phyloP scores from a whole-genome alignment of 2,113 vertebrate species.

The Gymnarchus niloticus region DNA sequence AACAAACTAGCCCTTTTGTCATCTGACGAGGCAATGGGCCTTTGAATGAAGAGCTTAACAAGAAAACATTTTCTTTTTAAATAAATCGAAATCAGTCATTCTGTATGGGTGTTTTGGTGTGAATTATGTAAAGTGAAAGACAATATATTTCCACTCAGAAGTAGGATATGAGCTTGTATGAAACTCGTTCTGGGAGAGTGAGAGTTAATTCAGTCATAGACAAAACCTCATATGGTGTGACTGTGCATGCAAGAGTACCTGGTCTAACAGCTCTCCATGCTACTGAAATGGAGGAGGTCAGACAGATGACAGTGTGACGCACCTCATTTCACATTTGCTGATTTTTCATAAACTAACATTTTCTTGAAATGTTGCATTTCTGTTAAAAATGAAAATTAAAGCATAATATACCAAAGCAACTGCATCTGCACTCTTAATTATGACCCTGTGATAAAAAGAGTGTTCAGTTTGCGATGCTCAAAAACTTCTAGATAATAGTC shows the following conservation, averaged over 20 bases:
- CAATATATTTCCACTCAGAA: background rate
- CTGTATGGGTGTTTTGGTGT: background rate
- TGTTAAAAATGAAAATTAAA: too few species aligned
- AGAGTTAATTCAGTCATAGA: background rate
- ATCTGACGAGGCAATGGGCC: background rate
- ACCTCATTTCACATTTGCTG: too few species aligned
- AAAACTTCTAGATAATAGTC: background rate
- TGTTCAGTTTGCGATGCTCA: too few species aligned
- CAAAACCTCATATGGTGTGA: background rate
- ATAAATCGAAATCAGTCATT: background rate
- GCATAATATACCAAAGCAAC: too few species aligned
- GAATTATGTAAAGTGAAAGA: background rate
- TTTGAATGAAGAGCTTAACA: background rate
- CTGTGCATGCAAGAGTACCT: too few species aligned
- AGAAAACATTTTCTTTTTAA: background rate
- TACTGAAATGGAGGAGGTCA: too few species aligned
- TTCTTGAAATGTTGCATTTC: too few species aligned
- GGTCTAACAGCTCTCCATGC: too few species aligned
- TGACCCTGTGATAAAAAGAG: too few species aligned
- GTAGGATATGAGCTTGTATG: background rate
- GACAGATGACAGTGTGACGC: too few species aligned
- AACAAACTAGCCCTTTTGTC: constrained; percentile 7
- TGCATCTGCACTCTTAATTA: too few species aligned
- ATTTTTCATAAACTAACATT: too few species aligned
- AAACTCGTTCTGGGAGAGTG: background rate